A percentile compares a stretch with the other conserved stretches of the same genome.
phyloP scores from a whole-genome alignment of 1,140 invertebrate species.

The Drosophila mauritiana region DNA sequence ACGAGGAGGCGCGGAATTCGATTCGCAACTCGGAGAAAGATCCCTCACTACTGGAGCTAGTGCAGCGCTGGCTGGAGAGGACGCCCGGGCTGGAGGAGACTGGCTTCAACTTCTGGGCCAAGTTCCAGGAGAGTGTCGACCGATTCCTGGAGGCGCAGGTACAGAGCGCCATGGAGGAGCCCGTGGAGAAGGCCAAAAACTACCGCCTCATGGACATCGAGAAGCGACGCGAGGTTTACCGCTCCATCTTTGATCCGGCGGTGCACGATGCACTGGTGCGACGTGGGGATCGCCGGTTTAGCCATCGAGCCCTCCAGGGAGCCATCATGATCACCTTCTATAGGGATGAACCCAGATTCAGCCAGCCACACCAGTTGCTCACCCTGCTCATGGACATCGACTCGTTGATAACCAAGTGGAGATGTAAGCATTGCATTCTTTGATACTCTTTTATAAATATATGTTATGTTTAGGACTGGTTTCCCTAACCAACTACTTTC shows the following conservation, averaged over 20 bases:
- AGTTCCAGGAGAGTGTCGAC: constrained; percentile 92
- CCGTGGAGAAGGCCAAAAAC: constrained; percentile 86
- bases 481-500: constrained; percentile 9
- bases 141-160: constrained; percentile 90
- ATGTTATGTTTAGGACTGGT: neutral
- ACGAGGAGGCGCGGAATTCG: constrained; percentile 89
- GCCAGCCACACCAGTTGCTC: constrained; percentile 97
- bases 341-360: constrained; percentile 97
- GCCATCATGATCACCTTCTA: constrained; percentile 99
- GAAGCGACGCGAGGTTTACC: constrained; percentile 93
- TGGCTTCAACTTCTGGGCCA: constrained; percentile 97
- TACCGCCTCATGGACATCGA: constrained; percentile 90
- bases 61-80: constrained; percentile 96
- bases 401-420: constrained; percentile 99
- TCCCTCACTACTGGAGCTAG: constrained; percentile 92
- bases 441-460: neutral
- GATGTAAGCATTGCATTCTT: constrained; percentile 90
- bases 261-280: constrained; percentile 92
- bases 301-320: constrained; percentile 95
- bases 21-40: constrained; percentile 92
- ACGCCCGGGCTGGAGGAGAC: constrained; percentile 94
- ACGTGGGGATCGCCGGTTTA: constrained; percentile 95
- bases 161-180: constrained; percentile 84
- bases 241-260: constrained; percentile 93
- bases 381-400: constrained; percentile 98